Base-by-base conservation (phyloP, 2,797 vertebrate species). In the Sus cebifrons region DNA sequence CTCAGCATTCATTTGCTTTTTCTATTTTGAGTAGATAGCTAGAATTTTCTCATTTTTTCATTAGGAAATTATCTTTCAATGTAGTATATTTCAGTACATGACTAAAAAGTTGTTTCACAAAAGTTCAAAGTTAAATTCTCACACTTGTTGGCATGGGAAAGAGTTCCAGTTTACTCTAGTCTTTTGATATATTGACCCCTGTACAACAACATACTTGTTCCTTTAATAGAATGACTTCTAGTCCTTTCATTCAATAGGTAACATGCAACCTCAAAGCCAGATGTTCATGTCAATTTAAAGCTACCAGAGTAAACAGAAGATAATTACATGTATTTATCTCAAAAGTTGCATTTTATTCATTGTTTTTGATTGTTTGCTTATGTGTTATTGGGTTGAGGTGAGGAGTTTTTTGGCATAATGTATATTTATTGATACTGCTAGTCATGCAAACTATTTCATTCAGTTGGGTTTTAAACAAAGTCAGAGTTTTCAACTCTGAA, bases 71-170 rank as follows among this genome's bases (percentile, higher is more conserved):
- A 23, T 36, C 40, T 27, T 93, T 90, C 87, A 83, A 84, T 77
- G 67, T 58, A 40, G 0, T 79, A 16, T 52, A 58, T 88, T 88
- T 91, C 16, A 74, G 29, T 49, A 67, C 3, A 89, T 68, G 58
- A 78, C 15, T 23, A 58, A 93, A 85, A 18, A 68, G 2, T 40
- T 90, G 16, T 71, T 95, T 93, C n/a, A 81, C 36, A 44, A 74
- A 84, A 75, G 58, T 44, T 75, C 78, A 93, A 82, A 68, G 27
- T 89, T 94, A 93, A 83, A 73, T 95, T 74, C 36, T 10, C 81
- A 70, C 23, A 25, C 18, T 93, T 40, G 9, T 77, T 83, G 64
- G 2, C 27, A 27, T 15, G 68, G 40, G 27, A 90, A 21, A 86
- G 15, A 58, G 21, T 73, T 86, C 21, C 14, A 56, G 18, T 73